Conservation (phyloP, 2,797 vertebrate genomes). For the Uromys caudimaculatus region DNA sequence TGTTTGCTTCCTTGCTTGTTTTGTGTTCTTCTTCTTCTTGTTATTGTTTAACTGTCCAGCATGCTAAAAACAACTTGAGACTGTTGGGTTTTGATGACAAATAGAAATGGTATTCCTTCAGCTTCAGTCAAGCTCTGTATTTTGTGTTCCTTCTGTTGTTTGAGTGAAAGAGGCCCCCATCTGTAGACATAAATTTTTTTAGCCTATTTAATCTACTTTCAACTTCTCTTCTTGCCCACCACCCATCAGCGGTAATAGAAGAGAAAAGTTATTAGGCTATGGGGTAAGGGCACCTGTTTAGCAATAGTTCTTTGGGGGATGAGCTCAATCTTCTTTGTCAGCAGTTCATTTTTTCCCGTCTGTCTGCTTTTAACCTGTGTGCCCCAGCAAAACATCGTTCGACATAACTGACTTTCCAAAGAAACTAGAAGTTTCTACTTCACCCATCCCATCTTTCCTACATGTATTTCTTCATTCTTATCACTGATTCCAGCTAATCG, state of each 20-base stretch:
- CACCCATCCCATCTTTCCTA: background rate
- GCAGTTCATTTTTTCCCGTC: no score
- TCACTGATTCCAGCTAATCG: constrained; percentile 42
- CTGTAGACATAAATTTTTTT: background rate
- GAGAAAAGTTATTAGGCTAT: background rate
- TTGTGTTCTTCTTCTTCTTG: background rate
- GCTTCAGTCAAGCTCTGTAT: background rate
- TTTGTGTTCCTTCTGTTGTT: background rate
- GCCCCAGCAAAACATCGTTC: background rate
- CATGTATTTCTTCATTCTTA: background rate
- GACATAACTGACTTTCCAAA: background rate
- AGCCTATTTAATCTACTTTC: background rate
- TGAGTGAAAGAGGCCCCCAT: background rate
- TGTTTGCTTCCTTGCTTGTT: background rate
- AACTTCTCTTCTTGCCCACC: background rate
- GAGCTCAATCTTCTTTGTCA: background rate
- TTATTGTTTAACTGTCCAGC: background rate
- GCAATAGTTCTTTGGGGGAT: background rate
- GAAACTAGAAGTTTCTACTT: background rate
- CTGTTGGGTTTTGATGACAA: background rate
- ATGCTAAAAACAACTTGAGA: background rate
- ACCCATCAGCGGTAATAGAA: background rate
- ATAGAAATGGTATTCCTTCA: background rate
- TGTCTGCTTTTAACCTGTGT: background rate
- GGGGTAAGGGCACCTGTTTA: background rate